Conservation (phyloP, 2,888 invertebrate genomes). For the Papilio demoleus region DNA sequence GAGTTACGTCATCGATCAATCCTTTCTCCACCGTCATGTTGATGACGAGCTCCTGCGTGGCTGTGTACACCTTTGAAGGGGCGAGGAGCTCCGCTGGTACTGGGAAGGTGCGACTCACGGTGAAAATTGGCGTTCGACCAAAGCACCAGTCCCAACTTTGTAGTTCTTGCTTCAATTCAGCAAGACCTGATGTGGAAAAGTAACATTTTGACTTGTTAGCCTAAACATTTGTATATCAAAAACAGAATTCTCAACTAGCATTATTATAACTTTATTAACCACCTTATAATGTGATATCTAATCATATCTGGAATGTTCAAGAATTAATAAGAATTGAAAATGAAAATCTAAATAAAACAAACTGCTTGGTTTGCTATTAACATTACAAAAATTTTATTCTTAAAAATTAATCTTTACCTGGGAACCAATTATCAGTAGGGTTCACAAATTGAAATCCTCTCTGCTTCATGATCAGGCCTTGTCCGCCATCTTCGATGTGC, state of each 20-base stretch:
- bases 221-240: too few relatives aligned
- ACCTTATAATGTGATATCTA: not conserved
- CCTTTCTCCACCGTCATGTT: constrained; percentile 86
- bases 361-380: not conserved
- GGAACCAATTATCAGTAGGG: constrained; percentile 94
- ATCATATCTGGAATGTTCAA: not conserved
- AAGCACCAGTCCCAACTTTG: constrained; percentile 94
- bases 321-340: not conserved
- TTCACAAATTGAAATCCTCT: constrained; percentile 93
- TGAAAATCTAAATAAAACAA: not conserved
- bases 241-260: too few relatives aligned
- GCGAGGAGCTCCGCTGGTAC: constrained; percentile 82
- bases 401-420: constrained; percentile 79
- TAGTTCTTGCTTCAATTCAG: constrained; percentile 87
- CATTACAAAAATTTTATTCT: not conserved
- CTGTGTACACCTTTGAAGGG: constrained; percentile 66
- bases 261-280: too few relatives aligned
- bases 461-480: constrained; percentile 88
- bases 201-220: not conserved
- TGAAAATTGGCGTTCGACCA: constrained; percentile 94
- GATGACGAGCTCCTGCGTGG: constrained; percentile 82
- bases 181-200: constrained; percentile 81
- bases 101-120: constrained; percentile 86
- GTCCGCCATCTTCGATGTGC: constrained; percentile 88
- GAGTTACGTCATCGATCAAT: constrained; percentile 85